Base-by-base conservation (phyloP, 2,113 vertebrate genomes). In the Nannobrachium achirus region DNA sequence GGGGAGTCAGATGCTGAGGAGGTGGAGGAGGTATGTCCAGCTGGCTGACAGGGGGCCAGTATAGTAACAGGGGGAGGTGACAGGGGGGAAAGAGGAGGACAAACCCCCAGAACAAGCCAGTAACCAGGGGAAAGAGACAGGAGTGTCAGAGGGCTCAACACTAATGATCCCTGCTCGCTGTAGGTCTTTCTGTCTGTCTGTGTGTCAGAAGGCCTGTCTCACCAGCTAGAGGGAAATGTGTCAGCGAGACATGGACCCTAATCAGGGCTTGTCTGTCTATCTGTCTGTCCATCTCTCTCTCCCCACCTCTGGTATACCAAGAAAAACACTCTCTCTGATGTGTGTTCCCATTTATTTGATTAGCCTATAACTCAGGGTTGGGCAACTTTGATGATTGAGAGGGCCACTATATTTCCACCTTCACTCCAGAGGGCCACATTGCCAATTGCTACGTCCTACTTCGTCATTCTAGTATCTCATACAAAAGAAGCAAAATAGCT, bases 111-210 rank as follows among this genome's bases (percentile, higher is more conserved):
- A 33, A 33, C 25, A 33, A 33, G 6, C 25, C 25, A 33, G 25
- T 33, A 33, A 5, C 25, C 25, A 41, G 60, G 8, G 45, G 14
- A 58, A 56, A 61, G 69, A 56, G 65, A 62, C 48, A 38, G 72
- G 44, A 33, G 2, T 79, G 79, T 79, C 52, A 46, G 73, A 61
- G 68, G 67, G 69, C 61, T 58, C 52, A 80, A 65, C 84, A 80
- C 84, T 88, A 90, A 90, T 87, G 87, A 89, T 84, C 66, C 72
- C 81, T 76, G 25, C 25, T 33, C 25, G 25, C 73, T 61, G 75
- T 61, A 68, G 77, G 25, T 25, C 25, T 25, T 2, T 25, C 25
- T 25, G 25, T 33, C 25, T 33, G 25, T 33, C 25, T 33, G 25
- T 33, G 25, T 69, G 85, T 86, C 84, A 85, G 80, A 33, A 2